Percentiles rank a stretch among this genome's conserved stretches.
These are phyloP conservation scores for Deladenus siricidicola DNA, from an alignment of 2,888 invertebrate genomes.

Conservation along the genomic window DNA sequence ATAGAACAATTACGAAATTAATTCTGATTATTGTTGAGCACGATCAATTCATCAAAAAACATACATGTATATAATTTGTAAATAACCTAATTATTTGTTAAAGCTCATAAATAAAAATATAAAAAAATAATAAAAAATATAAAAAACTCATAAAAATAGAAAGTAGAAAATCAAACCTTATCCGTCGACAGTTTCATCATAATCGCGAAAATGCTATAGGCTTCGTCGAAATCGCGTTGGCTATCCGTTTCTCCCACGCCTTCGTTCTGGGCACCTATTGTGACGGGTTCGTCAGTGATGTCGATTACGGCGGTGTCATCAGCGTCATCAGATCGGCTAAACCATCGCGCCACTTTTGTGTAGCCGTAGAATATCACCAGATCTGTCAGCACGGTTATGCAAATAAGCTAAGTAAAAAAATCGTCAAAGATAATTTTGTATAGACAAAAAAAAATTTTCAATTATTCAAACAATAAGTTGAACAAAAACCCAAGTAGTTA, in stretches of 20 bases:
- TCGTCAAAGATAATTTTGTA: neutral
- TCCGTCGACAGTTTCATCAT: neutral
- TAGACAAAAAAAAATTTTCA: neutral
- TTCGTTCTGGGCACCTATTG: too few species aligned
- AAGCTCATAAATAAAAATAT: neutral
- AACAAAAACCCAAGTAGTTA: too few species aligned
- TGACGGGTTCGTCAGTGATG: too few species aligned
- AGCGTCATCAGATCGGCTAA: neutral
- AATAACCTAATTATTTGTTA: too few species aligned
- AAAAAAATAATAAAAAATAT: neutral
- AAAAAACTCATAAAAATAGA: neutral
- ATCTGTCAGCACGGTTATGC: constrained; percentile 3
- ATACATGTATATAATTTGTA: too few species aligned
- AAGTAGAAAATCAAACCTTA: neutral
- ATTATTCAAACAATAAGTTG: too few species aligned
- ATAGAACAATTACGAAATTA: too few species aligned
- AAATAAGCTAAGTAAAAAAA: neutral
- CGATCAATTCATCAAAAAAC: too few species aligned
- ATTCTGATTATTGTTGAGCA: too few species aligned
- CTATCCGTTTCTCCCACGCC: neutral
- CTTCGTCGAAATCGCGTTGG: neutral
- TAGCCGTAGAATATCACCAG: neutral
- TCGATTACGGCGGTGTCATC: neutral
- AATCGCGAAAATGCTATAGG: neutral
- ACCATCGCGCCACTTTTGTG: neutral